Base-by-base conservation (phyloP, 2,888 invertebrate species). In the Agelastica alni region DNA sequence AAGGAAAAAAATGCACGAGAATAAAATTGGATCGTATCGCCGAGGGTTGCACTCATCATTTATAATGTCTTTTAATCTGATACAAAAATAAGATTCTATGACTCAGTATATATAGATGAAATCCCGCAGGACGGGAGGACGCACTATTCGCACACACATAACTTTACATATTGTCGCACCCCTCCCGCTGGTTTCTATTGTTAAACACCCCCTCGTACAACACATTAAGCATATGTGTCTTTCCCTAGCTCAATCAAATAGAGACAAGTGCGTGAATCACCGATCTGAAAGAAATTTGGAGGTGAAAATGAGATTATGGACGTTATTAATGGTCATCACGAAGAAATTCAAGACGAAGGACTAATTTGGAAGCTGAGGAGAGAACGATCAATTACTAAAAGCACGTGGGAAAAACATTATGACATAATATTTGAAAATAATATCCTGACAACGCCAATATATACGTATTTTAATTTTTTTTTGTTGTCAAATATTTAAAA, bases 191-290 rank as follows among this genome's bases (percentile, higher is more conserved):
- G 47, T 46, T 51, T 42, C 60, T 51, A 53, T 60, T 60, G 60
- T 60, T 58, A 51, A 58, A 49, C 64, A 62, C 64, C 59, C 63
- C 59, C 59, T n/a, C 12, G 12, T 55, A 55, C 60, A 69, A 69
- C 69, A 60, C 69, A 69, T 71, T 72, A 70, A 72, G 65, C 70
- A 71, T 72, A 71, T 72, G 72, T 70, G 72, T 69, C 67, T 70
- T 70, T 71, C 67, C 69, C 67, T 63, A 54, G 55, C 59, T 57
- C 62, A 48, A 59, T 56, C 17, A 46, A 46, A 46, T 46, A 12
- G 45, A 51, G 36, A 54, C 54, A 56, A 58, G 57, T 58, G 60
- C 43, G 43, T 63, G 63, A 61, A 56, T 59, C 59, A 61, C 53
- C 53, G 37, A 39, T 39, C 20, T 39, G 20, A 20, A 39, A 39